A percentile compares a stretch with the other conserved stretches of the same genome.
Evolutionary conservation across 2,113 vertebrate genomes (phyloP).

Genomic region (Rhabdomys dilectus): DNA sequence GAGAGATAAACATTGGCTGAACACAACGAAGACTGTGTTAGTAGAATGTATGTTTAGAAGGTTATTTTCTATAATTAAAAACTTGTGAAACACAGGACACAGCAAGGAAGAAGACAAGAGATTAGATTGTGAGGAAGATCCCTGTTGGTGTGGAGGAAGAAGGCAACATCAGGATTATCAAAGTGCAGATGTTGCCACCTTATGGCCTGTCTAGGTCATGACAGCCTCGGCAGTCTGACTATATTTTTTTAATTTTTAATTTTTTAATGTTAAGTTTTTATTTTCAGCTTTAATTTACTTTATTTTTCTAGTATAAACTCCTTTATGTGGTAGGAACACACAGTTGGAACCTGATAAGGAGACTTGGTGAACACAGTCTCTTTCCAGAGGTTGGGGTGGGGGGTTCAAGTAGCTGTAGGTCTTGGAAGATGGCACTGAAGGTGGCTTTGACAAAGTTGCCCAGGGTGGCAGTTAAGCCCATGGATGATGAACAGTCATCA

Average conservation of each 20-base stretch:
- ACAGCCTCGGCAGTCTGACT: background rate
- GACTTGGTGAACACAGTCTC: background rate
- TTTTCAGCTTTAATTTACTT: background rate
- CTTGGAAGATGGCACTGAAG: background rate
- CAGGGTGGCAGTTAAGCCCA: background rate
- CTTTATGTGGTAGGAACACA: background rate
- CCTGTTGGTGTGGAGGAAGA: too few species aligned
- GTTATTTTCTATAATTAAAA: slow-evolving; percentile 46
- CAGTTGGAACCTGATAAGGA: background rate
- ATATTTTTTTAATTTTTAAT: background rate
- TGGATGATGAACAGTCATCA: background rate
- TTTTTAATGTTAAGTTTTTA: background rate
- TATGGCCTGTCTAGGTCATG: background rate
- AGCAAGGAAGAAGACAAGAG: background rate
- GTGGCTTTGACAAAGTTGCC: background rate
- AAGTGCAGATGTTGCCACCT: slow-evolving; percentile 38
- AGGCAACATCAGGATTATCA: background rate
- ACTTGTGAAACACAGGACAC: background rate
- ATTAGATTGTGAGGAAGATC: accelerated
- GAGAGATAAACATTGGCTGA: background rate
- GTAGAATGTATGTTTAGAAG: background rate
- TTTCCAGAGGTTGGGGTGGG: background rate
- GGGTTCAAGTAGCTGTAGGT: background rate
- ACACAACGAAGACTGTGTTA: background rate
- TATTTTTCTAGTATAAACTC: background rate